Base-by-base conservation (phyloP, 2,113 vertebrate species). In the Campylorhamphus procurvoides region DNA sequence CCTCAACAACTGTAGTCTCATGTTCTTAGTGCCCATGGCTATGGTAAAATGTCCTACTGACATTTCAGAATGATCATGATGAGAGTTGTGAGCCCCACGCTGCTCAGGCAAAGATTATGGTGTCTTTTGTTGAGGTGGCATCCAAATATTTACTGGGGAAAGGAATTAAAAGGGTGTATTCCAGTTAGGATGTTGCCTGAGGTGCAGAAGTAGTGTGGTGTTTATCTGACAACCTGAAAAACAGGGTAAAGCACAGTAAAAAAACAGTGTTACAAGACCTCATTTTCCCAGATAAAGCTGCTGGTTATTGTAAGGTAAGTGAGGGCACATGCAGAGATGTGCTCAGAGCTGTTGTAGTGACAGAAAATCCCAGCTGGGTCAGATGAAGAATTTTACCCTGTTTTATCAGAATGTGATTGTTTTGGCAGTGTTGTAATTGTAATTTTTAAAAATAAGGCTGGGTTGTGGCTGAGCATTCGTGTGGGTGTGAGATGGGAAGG, bases 1-100 rank as follows among this genome's bases (percentile, higher is more conserved):
- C 9, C 11, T 25, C 5, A 24, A 3, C 14, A 53, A 8, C n/a
- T 6, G 5, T 66, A 42, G 42, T 62, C 46, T 71, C 63, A 9
- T 0, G 0, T 55, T 22, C 46, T 59, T 55, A 35, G 14, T 71
- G n/a, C 17, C 35, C 5, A 1, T 24, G 37, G 10, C 35, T 40
- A 1, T 19, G 25, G 50, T 78, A 46, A 66, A 81, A 49, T 37
- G 14, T 19, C 77, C 29, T 67, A 17, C 44, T 63, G 74, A 39
- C 12, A 1, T 42, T 74, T 90, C n/a, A 18, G 58, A n/a, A 39
- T 56, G 1, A 39, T 25, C n/a, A 19, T 76, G 5, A 4, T 10
- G 20, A 10, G 33, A 40, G 31, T 35, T 68, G 47, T 44, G 25
- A 85, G 37, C 64, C 35, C 29, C 7, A 3, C 7, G 1, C 49